Conservation (phyloP, 2,113 vertebrate genomes). For the Saccopteryx leptura region DNA sequence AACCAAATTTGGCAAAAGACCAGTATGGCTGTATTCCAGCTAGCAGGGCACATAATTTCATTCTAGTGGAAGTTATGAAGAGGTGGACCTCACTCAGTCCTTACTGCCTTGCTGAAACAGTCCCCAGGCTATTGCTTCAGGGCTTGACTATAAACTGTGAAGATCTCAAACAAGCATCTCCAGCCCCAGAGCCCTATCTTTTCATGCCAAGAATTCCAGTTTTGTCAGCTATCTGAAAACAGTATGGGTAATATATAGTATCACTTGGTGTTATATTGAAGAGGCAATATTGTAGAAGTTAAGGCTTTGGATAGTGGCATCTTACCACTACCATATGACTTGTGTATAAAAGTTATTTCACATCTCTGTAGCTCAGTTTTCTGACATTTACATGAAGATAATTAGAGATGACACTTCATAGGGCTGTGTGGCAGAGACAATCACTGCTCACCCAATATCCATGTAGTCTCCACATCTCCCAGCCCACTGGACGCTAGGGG, state of each 20-base stretch:
- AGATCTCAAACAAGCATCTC: not conserved
- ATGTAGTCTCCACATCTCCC: not conserved
- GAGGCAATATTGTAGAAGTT: not conserved
- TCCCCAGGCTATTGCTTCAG: not conserved
- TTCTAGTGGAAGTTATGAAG: not conserved
- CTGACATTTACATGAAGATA: not conserved
- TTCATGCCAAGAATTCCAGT: not conserved
- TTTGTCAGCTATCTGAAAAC: not conserved
- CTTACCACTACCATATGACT: not conserved
- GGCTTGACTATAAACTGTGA: not conserved
- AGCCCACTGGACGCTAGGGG: not conserved
- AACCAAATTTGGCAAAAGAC: not conserved
- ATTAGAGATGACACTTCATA: not conserved
- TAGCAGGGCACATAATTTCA: not conserved
- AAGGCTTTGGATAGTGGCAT: not conserved
- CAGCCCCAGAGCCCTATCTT: not conserved
- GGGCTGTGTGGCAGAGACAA: not conserved
- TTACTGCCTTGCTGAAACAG: not conserved
- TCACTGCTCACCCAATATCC: not conserved
- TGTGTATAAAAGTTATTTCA: not conserved
- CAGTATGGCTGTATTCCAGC: not conserved
- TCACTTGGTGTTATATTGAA: not conserved
- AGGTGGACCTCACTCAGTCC: not conserved
- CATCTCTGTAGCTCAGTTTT: not conserved
- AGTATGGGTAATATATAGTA: fast-evolving